Base-by-base conservation (phyloP, 2,797 vertebrate genomes). In the Lycodopsis pacificus region DNA sequence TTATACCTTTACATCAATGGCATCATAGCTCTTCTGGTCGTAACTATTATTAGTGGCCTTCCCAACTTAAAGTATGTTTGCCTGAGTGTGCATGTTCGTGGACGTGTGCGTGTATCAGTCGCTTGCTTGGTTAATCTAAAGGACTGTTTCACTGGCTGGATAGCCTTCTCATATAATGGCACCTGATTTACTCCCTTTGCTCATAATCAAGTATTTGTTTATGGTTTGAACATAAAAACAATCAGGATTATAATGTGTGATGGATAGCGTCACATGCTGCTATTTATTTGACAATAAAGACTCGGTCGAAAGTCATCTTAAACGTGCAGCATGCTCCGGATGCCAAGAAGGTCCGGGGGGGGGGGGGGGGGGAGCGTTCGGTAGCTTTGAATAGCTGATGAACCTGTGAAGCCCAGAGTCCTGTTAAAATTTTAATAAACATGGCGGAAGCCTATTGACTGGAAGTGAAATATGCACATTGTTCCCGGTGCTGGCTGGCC, bases 341-440 rank as follows among this genome's bases (percentile, higher is more conserved):
- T 85, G 86, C 80, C 70, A 73, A 82, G 94, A 95, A 95, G 95
- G 95, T 95, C 94, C 53, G 0, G 62, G 17, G 25, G 0, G 56
- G 0, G 62, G 17, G 25, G 0, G 11, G n/a, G 64, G 58, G 71
- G 66, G 76, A 61, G 86, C 88, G 90, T 92, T 91, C 73, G 64
- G 89, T 92, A 94, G 93, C 91, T 95, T 94, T 93, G 95, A 96
- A 95, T 94, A 92, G 93, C 92, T 94, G 95, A 96, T 94, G 95
- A 96, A 95, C 93, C 94, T 88, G 82, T 91, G 93, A 93, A 90
- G 92, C 91, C 90, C 77, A 88, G 91, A 93, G 83, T 86, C 93
- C 88, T 94, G 95, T 97, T 94, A 93, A 96, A 96, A 96, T 95
- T 94, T 92, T 96, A 96, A 97, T 97, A 96, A 95, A 95, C 91